Evolutionary conservation across 92 coral and sea anemone genomes (phyloP).

Genomic region (Nematostella vectensis): DNA sequence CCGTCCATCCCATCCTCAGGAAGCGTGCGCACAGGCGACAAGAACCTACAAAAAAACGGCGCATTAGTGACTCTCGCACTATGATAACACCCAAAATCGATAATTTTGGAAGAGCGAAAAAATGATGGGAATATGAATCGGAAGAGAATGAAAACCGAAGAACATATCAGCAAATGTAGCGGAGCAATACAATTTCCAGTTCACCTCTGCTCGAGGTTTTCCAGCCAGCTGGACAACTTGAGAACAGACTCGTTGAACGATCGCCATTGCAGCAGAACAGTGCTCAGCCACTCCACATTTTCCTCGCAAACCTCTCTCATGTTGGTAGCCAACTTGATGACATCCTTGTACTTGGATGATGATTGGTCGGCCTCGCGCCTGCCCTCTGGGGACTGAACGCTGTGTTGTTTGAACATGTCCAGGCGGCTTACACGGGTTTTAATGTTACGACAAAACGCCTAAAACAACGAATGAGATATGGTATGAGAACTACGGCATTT

Average conservation of each 20-base stretch:
- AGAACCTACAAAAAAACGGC: slow-evolving; percentile 13
- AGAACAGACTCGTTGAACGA: slow-evolving; percentile 70
- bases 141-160: no score
- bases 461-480: no score
- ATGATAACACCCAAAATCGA: no score
- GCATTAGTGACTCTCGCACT: no score
- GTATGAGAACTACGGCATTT: neutral
- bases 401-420: slow-evolving; percentile 64
- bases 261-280: slow-evolving; percentile 83
- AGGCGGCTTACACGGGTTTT: slow-evolving; percentile 60
- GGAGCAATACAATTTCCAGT: no score
- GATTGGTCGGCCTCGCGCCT: slow-evolving; percentile 24
- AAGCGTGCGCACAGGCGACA: slow-evolving; percentile 48
- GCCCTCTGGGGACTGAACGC: slow-evolving; percentile 38
- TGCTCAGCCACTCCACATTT: slow-evolving; percentile 62
- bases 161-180: no score
- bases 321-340: slow-evolving; percentile 72
- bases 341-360: slow-evolving; percentile 48
- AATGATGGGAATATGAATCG: no score
- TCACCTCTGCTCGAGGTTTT: slow-evolving; percentile 36
- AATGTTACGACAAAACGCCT: slow-evolving; percentile 64
- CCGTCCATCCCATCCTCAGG: slow-evolving; percentile 73
- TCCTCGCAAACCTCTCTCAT: slow-evolving; percentile 76
- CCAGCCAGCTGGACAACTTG: slow-evolving; percentile 65
- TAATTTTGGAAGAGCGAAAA: no score